Conservation (phyloP, 2,888 invertebrate genomes). For the Xylocampa areola region DNA sequence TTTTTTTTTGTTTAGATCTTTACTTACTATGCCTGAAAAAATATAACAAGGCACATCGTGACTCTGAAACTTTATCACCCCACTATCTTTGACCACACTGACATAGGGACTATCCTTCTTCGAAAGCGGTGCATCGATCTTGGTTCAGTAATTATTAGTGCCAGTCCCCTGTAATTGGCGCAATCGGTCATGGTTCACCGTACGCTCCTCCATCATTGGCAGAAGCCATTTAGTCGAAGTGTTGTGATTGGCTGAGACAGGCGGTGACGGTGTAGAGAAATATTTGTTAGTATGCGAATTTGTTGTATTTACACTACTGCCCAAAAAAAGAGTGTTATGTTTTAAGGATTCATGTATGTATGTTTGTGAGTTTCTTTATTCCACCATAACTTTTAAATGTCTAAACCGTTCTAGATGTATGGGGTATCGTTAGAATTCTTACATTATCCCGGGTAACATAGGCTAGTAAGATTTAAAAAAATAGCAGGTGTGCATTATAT, state of each 20-base stretch:
- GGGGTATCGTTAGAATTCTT: no score
- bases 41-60: constrained; percentile 9
- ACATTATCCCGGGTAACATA: no score
- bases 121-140: constrained; percentile 63
- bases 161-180: constrained; percentile 58
- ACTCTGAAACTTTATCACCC: constrained; percentile 19
- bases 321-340: no score
- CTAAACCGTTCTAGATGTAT: no score
- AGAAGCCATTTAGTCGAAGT: constrained; percentile 56
- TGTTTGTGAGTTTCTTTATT: no score
- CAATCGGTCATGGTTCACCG: constrained; percentile 58
- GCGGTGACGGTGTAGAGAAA: constrained; percentile 5
- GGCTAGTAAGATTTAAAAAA: no score
- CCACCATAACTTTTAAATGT: no score
- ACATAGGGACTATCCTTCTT: constrained; percentile 54
- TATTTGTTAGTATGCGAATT: no score
- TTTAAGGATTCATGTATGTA: no score
- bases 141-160: constrained; percentile 63
- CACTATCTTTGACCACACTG: constrained; percentile 32
- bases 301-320: no score
- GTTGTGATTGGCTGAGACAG: constrained; percentile 45
- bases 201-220: constrained; percentile 61
- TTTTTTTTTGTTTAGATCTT: no score
- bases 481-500: no score
- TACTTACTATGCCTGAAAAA: background rate